These are phyloP conservation scores for Rhimphoctona megacephalus DNA, from an alignment of 2,888 invertebrate genomes.

Conservation along the genomic window DNA sequence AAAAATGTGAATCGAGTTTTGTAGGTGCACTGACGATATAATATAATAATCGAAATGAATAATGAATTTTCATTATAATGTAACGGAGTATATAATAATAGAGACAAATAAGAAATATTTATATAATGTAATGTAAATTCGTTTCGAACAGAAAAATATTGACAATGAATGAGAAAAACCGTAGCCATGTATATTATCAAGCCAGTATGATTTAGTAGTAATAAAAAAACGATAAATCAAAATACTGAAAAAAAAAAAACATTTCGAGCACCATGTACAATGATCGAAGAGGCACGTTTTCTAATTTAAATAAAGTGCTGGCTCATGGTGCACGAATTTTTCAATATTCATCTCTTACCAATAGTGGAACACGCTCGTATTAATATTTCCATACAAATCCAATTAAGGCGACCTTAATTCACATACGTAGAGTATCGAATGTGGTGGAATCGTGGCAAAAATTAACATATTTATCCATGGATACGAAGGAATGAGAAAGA, in stretches of 20 bases:
- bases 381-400: slow-evolving; percentile 15
- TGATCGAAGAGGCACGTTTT: background rate
- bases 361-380: background rate
- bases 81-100: background rate
- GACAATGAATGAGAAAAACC: background rate
- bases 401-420: slow-evolving; percentile 4
- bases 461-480: slow-evolving; percentile 19
- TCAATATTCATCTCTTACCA: slow-evolving; percentile 2
- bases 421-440: background rate
- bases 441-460: background rate
- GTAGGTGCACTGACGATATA: background rate
- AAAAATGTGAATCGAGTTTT: background rate
- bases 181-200: background rate
- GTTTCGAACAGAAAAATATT: background rate
- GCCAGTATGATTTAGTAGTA: background rate
- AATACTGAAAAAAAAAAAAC: background rate
- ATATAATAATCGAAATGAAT: background rate
- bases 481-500: background rate
- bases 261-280: background rate
- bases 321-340: slow-evolving; percentile 16
- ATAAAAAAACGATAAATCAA: background rate
- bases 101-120: background rate
- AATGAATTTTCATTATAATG: background rate
- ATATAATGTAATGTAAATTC: background rate
- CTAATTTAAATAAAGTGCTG: slow-evolving; percentile 18